Base-by-base conservation (phyloP, 2,888 invertebrate genomes). In the Apodemia duryi region DNA sequence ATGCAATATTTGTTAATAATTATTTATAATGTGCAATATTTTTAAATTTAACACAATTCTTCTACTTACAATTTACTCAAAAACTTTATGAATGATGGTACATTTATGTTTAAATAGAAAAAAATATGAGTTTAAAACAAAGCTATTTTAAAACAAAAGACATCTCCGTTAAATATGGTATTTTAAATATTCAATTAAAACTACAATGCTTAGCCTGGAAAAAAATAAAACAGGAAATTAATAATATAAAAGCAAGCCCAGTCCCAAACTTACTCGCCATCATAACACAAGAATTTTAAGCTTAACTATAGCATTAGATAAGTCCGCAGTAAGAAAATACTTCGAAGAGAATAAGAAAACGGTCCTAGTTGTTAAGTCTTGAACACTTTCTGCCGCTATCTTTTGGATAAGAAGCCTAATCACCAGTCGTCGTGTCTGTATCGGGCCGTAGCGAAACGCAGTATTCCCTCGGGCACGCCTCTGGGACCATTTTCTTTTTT, bases 331-430 rank as follows among this genome's bases (percentile, higher is more conserved):
- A 85, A 85, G 88, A 88, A 89, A 91, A 88, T 86, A 86, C 87
- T 85, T 86, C 75, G 84, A 84, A 84, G 84, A 83, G 89, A 91
- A 91, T 90, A 91, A 88, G 90, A 90, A 90, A 90, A 88, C 82
- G 90, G 85, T 88, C 84, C 89, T 91, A 91, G 91, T 91, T 91
- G 91, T 91, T 91, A 91, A 91, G 91, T 91, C 91, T 90, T 88
- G 88, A 85, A 89, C 90, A 90, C 90, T 91, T 91, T 90, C 88
- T 88, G 86, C 85, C 90, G 90, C 91, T 91, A 90, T 91, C 91
- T 89, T 81, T 78, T 84, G 91, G 92, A 91, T 91, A 91, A 90
- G 90, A 82, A 86, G 91, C 87, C 92, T 91, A 91, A 92, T 91
- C 92, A 91, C 91, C 91, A 85, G 91, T 84, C 90, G 89, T 90